Conservation (phyloP, 1,140 invertebrate genomes). For the Anoplolepis gracilipes region DNA sequence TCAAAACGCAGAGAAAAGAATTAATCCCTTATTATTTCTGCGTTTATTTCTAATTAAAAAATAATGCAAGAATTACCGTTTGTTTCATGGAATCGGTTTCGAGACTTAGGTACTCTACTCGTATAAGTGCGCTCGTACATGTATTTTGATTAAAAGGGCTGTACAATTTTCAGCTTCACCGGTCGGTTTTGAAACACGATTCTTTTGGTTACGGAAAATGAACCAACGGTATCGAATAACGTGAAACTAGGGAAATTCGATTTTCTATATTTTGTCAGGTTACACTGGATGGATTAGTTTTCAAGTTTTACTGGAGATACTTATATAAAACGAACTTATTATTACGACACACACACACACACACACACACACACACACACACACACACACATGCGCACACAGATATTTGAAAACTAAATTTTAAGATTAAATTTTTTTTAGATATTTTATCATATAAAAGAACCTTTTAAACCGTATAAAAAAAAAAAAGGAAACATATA, state of each 20-base stretch:
- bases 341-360: not conserved
- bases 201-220: conserved; percentile 57
- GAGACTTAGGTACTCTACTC: not conserved
- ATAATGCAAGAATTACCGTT: not conserved
- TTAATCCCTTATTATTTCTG: not conserved
- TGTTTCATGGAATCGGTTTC: not conserved
- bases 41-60: not conserved
- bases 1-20: not conserved
- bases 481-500: too few species aligned
- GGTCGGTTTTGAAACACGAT: conserved; percentile 47
- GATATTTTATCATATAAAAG: not conserved
- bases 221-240: conserved; percentile 50
- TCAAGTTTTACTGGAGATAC: not conserved
- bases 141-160: conserved; percentile 47
- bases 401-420: not conserved
- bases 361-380: too few species aligned
- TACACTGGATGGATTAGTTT: conserved; percentile 12
- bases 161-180: conserved; percentile 29
- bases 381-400: too few species aligned
- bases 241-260: conserved; percentile 23
- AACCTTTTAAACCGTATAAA: too few species aligned
- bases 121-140: conserved; percentile 26
- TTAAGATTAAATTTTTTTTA: not conserved
- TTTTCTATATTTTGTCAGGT: conserved; percentile 30
- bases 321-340: not conserved